These are phyloP conservation scores for Ancistrus triradiatus DNA, from an alignment of 2,113 vertebrate genomes.

Conservation along the genomic window DNA sequence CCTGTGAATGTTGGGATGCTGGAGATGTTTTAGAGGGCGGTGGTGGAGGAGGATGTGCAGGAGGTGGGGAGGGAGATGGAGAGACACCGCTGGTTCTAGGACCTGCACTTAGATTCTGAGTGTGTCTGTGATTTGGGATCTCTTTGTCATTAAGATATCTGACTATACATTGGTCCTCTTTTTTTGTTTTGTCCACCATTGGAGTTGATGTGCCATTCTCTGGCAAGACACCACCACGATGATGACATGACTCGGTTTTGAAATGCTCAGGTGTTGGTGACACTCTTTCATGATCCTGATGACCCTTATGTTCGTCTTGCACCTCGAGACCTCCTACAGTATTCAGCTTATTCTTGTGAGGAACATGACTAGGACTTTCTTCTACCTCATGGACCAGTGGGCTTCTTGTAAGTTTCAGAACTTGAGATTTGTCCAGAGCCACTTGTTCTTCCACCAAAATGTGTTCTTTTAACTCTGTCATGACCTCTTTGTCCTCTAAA, in stretches of 20 bases:
- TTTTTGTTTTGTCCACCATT: conserved; percentile 6
- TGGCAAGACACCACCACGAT: conserved; percentile 3
- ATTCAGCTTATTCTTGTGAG: conserved; percentile 21
- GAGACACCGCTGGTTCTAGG: conserved; percentile 56
- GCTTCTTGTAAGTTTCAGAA: no score
- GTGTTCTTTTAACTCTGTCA: no score
- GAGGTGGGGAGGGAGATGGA: conserved; percentile 80
- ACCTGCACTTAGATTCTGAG: conserved; percentile 41
- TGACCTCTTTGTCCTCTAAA: conserved; percentile 30
- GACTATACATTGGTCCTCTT: conserved; percentile 16
- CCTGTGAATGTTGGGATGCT: conserved; percentile 46
- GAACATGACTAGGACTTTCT: conserved; percentile 27
- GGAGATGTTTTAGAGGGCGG: conserved; percentile 73
- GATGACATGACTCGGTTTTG: not conserved
- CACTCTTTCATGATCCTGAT: conserved; percentile 21
- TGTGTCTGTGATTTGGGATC: not conserved
- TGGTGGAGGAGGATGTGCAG: conserved; percentile 80
- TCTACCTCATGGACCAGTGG: not conserved
- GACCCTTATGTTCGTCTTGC: conserved; percentile 4
- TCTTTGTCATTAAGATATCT: conserved; percentile 17
- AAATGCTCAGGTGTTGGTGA: not conserved
- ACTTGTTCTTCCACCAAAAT: conserved; percentile 18
- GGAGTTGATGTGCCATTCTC: conserved; percentile 19
- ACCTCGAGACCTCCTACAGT: no score
- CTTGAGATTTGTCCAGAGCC: not conserved